Evolutionary conservation across 2,113 vertebrate genomes (phyloP).

Genomic region (Brachirus orientalis): DNA sequence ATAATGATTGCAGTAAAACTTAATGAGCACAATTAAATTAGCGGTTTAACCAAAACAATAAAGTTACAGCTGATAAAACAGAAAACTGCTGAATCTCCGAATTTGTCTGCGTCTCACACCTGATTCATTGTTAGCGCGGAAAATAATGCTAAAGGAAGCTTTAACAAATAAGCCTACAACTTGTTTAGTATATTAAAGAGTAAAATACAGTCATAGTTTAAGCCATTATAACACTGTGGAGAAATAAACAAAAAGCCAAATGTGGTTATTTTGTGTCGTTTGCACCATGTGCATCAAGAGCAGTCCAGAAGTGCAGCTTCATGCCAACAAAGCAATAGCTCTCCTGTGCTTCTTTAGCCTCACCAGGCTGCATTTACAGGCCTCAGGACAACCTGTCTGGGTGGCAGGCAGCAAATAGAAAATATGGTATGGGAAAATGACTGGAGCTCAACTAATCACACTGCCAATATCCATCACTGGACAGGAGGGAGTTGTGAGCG

Average conservation of each 20-base stretch:
- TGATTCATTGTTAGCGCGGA: not conserved
- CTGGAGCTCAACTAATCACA: constrained; percentile 77
- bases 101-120: not conserved
- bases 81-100: not conserved
- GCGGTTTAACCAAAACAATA: constrained; percentile 12
- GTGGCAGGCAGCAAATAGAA: constrained; percentile 68
- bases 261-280: not conserved
- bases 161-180: not conserved
- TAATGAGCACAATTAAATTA: not conserved
- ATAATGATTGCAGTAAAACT: constrained; percentile 1
- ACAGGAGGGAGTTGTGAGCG: constrained; percentile 57
- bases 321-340: constrained; percentile 32
- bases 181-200: too few relatives aligned
- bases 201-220: too few relatives aligned
- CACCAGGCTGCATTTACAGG: constrained; percentile 48
- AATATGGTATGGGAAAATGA: constrained; percentile 75
- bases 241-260: not conserved
- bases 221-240: not conserved
- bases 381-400: constrained; percentile 48
- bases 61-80: constrained; percentile 10
- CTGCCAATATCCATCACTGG: constrained; percentile 75
- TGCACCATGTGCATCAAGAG: not conserved
- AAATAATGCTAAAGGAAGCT: not conserved
- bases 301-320: constrained; percentile 4
- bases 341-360: constrained; percentile 9